phyloP scores from a whole-genome alignment of 2,888 invertebrate species.

The Ornithoptera alexandrae region DNA sequence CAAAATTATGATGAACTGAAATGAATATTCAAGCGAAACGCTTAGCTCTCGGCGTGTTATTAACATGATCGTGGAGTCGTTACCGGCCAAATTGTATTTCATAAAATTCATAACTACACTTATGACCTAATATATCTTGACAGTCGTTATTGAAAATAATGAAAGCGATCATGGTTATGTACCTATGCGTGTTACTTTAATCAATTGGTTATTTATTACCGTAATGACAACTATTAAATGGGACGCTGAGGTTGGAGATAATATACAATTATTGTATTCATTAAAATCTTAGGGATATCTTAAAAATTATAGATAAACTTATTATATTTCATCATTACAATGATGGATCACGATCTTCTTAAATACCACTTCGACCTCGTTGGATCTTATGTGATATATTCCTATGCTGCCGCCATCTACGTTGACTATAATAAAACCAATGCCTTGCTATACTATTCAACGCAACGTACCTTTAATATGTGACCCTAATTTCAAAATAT shows the following conservation, averaged over 20 bases:
- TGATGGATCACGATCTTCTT: too few species aligned
- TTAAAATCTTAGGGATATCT: too few species aligned
- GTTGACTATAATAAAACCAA: too few species aligned
- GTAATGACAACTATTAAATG: constrained; percentile 22
- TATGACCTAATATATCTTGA: constrained; percentile 76
- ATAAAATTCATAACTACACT: constrained; percentile 77
- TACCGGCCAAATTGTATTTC: constrained; percentile 76
- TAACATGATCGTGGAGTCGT: constrained; percentile 77
- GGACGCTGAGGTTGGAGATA: neutral
- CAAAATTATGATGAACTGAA: constrained; percentile 74
- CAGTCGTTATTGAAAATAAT: constrained; percentile 72
- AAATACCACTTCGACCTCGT: too few species aligned
- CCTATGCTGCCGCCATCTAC: too few species aligned
- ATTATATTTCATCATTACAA: too few species aligned
- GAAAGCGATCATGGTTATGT: constrained; percentile 37
- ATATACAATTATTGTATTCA: neutral
- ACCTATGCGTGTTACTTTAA: constrained; percentile 16
- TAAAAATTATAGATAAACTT: too few species aligned
- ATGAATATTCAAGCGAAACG: constrained; percentile 78
- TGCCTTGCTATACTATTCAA: too few species aligned
- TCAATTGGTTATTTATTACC: constrained; percentile 38
- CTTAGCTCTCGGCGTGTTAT: constrained; percentile 71
- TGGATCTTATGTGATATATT: too few species aligned
- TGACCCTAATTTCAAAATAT: too few species aligned
- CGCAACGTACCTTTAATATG: too few species aligned